Conservation (phyloP, 2,113 vertebrate genomes). For the Desmodus rotundus region DNA sequence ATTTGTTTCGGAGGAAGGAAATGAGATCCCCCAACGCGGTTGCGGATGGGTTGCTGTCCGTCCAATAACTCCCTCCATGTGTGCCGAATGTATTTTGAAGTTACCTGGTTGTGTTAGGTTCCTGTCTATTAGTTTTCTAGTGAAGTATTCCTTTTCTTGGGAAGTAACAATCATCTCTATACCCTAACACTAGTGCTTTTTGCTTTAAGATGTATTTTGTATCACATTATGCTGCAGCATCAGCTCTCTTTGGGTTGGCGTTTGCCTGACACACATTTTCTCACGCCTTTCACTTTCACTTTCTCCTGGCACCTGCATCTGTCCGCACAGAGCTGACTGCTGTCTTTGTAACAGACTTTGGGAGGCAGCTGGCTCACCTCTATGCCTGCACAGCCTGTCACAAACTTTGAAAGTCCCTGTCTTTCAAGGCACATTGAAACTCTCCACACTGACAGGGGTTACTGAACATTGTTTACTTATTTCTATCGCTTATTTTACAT, state of each 20-base stretch:
- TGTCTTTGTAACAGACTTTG: too few species aligned
- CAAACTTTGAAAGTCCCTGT: background rate
- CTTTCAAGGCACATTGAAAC: background rate
- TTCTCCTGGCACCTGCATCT: too few species aligned
- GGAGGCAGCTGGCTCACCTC: too few species aligned
- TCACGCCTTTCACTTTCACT: background rate
- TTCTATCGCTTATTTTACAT: background rate
- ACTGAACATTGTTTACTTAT: background rate
- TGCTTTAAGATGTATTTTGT: background rate
- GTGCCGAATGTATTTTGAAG: background rate
- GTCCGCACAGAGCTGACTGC: too few species aligned
- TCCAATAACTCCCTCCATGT: background rate
- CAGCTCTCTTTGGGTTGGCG: background rate
- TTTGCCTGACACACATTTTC: background rate
- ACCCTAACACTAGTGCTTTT: background rate
- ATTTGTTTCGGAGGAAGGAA: background rate
- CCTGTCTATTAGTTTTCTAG: background rate
- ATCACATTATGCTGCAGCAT: background rate
- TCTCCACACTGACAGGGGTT: background rate
- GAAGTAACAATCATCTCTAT: background rate
- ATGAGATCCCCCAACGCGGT: background rate
- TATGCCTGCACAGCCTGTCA: too few species aligned
- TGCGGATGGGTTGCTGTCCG: background rate
- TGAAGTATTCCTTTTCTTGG: background rate
- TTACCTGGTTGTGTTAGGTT: background rate